Conservation (phyloP, 2,888 invertebrate genomes). For the Dromius quadrimaculatus region DNA sequence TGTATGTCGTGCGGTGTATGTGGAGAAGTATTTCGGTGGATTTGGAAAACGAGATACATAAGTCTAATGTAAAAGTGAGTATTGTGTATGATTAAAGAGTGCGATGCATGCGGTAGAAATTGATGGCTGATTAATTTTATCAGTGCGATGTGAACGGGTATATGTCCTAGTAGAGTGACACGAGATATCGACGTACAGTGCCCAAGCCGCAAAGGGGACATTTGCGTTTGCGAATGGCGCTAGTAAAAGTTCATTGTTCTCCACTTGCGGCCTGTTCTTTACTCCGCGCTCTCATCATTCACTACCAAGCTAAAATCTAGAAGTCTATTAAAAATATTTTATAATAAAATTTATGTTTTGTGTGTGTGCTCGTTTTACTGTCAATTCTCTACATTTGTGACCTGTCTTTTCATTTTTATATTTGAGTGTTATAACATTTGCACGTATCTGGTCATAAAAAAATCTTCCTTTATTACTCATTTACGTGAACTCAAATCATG, state of each 20-base stretch:
- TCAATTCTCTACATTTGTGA: neutral
- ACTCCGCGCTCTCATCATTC: no score
- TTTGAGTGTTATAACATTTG: neutral
- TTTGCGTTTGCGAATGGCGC: conserved; percentile 69
- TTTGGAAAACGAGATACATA: conserved; percentile 42
- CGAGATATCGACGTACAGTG: conserved; percentile 64
- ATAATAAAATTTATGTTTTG: no score
- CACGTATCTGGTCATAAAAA: neutral
- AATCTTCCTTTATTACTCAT: conserved; percentile 28
- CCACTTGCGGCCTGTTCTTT: conserved; percentile 61
- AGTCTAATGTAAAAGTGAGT: conserved; percentile 48
- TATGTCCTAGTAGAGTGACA: conserved; percentile 53
- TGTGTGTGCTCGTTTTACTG: conserved; percentile 8
- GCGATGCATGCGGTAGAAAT: neutral
- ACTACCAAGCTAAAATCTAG: conserved; percentile 14
- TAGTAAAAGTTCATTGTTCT: conserved; percentile 71
- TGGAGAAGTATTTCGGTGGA: conserved; percentile 54
- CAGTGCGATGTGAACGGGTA: conserved; percentile 30
- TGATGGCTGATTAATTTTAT: conserved; percentile 25
- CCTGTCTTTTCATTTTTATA: conserved; percentile 16
- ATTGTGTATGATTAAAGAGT: conserved; percentile 19
- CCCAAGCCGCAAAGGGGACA: conserved; percentile 67
- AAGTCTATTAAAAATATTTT: no score
- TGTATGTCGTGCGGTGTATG: conserved; percentile 57
- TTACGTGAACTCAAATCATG: neutral